A percentile compares a stretch with the other conserved stretches of the same genome.
These are phyloP conservation scores for Psylliodes chrysocephalus DNA, from an alignment of 2,888 invertebrate species.

Conservation along the genomic window DNA sequence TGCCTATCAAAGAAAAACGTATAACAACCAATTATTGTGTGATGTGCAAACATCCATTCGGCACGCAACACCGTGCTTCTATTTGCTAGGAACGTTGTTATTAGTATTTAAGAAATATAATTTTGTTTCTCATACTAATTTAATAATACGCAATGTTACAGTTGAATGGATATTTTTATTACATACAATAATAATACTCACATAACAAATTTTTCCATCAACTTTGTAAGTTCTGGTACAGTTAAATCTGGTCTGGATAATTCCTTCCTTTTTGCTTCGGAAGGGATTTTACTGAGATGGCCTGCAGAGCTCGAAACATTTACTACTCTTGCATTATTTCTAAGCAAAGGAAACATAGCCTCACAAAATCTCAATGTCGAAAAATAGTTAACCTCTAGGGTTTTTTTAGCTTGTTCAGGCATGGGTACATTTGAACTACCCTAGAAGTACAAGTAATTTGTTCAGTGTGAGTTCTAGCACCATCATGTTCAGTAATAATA, in stretches of 20 bases:
- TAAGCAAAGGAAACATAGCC: constrained; percentile 76
- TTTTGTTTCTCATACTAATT: not conserved
- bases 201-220: constrained; percentile 71
- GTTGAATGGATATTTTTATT: no score
- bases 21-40: no score
- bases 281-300: constrained; percentile 71
- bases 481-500: no score
- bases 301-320: constrained; percentile 80
- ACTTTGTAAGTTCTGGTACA: constrained; percentile 69
- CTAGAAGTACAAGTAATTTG: constrained; percentile 49
- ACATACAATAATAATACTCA: no score
- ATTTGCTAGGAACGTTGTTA: no score
- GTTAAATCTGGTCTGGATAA: constrained; percentile 69
- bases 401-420: constrained; percentile 75
- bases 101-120: no score
- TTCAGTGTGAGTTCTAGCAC: no score
- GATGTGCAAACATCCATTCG: no score
- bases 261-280: constrained; percentile 67
- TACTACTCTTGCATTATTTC: constrained; percentile 77
- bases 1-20: no score
- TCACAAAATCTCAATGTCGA: constrained; percentile 73
- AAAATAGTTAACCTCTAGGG: constrained; percentile 77
- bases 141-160: no score
- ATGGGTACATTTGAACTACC: constrained; percentile 70
- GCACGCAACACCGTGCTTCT: no score